Base-by-base conservation (phyloP, 2,113 vertebrate genomes). In the Tiliqua scincoides region DNA sequence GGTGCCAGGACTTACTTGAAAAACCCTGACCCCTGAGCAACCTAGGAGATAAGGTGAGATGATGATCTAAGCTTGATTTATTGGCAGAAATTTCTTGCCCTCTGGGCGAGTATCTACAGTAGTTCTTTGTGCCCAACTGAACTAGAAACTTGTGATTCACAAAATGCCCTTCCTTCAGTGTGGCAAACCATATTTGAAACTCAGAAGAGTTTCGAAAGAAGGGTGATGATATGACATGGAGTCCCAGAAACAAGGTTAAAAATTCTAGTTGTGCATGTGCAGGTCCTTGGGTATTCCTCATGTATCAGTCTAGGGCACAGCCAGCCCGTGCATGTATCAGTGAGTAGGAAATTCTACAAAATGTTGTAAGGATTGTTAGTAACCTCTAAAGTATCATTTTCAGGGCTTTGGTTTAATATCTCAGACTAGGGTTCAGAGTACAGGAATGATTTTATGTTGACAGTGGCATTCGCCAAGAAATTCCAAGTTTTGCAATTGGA, bases 401-500 rank as follows among this genome's bases (percentile, higher is more conserved):
- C 59, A 18, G 48, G 35, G 20, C 10, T 89, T 92, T 61, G 37
- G 61, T 76, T 81, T 54, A 68, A 12, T 84, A 84, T 61, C 70
- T 77, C 57, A 35, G n/a, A n/a, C n/a, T 21, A 79, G 57, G 67
- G 17, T 23, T 17, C 70, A 61, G 78, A 2, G 3, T 52, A 48
- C 12, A 43, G 35, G 72, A 85, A 12, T n/a, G 72, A 2, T 32
- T 93, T 93, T 11, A 8, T 59, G 6, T 76, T 32, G 81, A 61
- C 70, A 32, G 2, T 17, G 2, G 68, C 23, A 59, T 71, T 48
- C 23, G 85, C n/a, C 72, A 85, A 91, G 20, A 89, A 86, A 80
- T 23, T 76, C 25, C 30, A 76, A 35, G 2, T 43, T 90, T 91
- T 91, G 43, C 4, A 86, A 30, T 15, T 37, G 21, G 30, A 30